Evolutionary conservation across 2,113 vertebrate species (phyloP).

Genomic region (Ovibos moschatus): DNA sequence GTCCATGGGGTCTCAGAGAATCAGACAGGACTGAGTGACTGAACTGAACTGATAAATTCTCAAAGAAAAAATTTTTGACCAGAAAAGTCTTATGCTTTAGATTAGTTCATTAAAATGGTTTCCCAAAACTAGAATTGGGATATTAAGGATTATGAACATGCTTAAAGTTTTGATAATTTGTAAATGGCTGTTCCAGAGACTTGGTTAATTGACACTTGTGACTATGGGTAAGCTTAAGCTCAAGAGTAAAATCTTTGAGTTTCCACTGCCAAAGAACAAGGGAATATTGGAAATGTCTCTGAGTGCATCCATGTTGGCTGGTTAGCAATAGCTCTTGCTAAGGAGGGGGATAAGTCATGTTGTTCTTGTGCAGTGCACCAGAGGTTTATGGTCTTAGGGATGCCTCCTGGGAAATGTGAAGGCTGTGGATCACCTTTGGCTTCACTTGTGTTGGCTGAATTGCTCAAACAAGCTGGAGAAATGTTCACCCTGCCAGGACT

Average conservation of each 20-base stretch:
- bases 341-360: not conserved
- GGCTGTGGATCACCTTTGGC: not conserved
- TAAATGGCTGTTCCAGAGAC: not conserved
- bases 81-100: not conserved
- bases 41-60: not conserved
- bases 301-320: not conserved
- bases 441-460: not conserved
- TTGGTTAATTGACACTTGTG: not conserved
- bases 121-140: not conserved
- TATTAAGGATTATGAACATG: not conserved
- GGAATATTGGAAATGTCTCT: not conserved
- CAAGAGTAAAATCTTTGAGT: not conserved
- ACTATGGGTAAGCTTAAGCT: not conserved
- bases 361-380: not conserved
- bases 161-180: conserved; percentile 23
- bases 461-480: not conserved
- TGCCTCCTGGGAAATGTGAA: not conserved
- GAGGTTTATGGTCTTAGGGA: not conserved
- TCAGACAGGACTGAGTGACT: not conserved
- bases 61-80: not conserved
- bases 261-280: not conserved
- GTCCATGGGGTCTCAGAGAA: not conserved
- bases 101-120: not conserved
- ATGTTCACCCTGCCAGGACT: not conserved
- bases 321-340: not conserved